Evolutionary conservation across 2,888 invertebrate species (phyloP).

Genomic region (Agrotis ipsilon): DNA sequence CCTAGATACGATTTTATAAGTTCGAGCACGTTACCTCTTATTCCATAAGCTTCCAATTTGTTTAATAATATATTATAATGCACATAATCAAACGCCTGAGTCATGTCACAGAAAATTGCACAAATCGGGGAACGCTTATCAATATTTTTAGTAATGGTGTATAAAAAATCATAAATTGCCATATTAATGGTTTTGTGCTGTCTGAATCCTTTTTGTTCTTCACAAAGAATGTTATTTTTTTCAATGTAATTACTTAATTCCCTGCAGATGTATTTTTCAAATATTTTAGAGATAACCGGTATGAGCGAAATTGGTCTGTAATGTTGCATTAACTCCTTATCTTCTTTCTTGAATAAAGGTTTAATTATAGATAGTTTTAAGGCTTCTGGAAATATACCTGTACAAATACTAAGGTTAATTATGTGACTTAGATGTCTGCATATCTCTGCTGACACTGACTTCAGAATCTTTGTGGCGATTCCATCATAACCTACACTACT

Average conservation of each 20-base stretch:
- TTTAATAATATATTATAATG: neutral
- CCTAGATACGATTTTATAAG: too few relatives aligned
- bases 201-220: neutral
- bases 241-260: neutral
- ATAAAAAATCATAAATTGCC: neutral
- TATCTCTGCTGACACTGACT: too few relatives aligned
- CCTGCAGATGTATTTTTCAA: conserved; percentile 2
- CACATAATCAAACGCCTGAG: neutral
- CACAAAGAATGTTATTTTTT: neutral
- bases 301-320: neutral
- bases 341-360: neutral
- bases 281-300: neutral
- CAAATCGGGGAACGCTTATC: neutral
- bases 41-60: neutral
- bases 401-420: too few relatives aligned
- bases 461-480: too few relatives aligned
- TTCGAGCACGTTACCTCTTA: too few relatives aligned
- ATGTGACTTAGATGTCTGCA: too few relatives aligned
- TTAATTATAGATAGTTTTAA: too few relatives aligned
- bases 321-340: neutral
- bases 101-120: conserved; percentile 4
- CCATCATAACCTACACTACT: too few relatives aligned
- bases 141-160: neutral
- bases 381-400: too few relatives aligned
- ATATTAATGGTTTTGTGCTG: neutral